Conservation (phyloP, 2,113 vertebrate species). For the Trematocara variabile region DNA sequence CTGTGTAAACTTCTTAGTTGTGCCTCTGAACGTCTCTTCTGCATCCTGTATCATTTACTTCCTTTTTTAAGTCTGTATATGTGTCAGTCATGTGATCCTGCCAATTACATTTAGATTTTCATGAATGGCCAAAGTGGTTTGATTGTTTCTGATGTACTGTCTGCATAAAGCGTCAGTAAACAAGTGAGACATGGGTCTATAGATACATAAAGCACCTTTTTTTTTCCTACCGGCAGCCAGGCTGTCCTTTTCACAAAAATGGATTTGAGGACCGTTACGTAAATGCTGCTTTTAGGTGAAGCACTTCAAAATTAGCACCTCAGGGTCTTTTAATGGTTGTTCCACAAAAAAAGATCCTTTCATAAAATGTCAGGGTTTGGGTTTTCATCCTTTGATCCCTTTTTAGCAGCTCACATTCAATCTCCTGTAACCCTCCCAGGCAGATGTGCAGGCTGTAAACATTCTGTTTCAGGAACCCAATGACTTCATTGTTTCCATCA, state of each 20-base stretch:
- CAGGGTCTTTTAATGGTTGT: background rate
- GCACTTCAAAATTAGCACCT: background rate
- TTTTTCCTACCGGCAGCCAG: background rate
- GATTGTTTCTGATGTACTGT: conserved; percentile 22
- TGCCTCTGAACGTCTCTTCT: background rate
- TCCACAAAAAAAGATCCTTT: background rate
- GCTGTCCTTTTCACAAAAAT: background rate
- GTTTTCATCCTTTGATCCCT: background rate
- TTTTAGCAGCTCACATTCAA: background rate
- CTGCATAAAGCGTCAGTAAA: conserved; percentile 2
- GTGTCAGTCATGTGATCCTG: background rate
- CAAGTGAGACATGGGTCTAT: conserved; percentile 36
- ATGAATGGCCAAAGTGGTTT: background rate
- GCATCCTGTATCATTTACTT: background rate
- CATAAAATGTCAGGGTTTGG: background rate
- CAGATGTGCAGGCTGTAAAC: background rate
- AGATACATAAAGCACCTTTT: background rate
- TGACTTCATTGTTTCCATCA: background rate
- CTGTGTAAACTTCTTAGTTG: background rate
- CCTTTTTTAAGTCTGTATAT: background rate
- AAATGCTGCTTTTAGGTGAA: background rate
- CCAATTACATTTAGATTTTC: conserved; percentile 8
- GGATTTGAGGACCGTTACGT: background rate
- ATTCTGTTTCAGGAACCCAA: background rate
- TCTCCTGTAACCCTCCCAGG: background rate